These are phyloP conservation scores for Phymorhynchus buccinoides DNA, from an alignment of 1,140 invertebrate species.

Conservation along the genomic window DNA sequence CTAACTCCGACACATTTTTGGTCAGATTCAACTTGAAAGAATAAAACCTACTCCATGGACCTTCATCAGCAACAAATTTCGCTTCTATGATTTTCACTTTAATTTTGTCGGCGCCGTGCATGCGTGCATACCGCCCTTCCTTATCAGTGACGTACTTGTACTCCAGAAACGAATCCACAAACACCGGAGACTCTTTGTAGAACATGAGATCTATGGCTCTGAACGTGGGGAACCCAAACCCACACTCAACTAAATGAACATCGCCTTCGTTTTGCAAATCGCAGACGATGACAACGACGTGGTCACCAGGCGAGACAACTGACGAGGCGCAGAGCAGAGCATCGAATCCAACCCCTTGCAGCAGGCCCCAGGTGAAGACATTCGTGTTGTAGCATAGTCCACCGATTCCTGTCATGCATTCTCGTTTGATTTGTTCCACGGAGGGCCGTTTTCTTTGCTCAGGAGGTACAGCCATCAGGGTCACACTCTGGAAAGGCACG, in stretches of 20 bases:
- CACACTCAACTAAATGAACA: constrained; percentile 44
- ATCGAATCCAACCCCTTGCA: constrained; percentile 43
- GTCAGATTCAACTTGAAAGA: constrained; percentile 14
- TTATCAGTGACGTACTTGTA: constrained; percentile 51
- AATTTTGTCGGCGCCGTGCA: too few relatives aligned
- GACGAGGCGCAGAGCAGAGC: constrained; percentile 38
- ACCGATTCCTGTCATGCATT: constrained; percentile 34
- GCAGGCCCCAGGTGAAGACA: constrained; percentile 43
- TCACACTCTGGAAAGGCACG: constrained; percentile 45
- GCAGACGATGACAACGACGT: constrained; percentile 42
- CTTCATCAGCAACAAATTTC: not conserved
- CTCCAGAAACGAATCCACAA: constrained; percentile 43
- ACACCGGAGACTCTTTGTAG: constrained; percentile 46
- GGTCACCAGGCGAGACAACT: constrained; percentile 44
- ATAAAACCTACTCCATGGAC: constrained; percentile 45
- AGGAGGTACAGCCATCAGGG: constrained; percentile 33
- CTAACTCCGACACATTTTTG: constrained; percentile 39
- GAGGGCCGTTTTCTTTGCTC: constrained; percentile 40
- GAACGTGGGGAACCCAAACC: constrained; percentile 48
- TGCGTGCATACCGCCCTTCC: constrained; percentile 46
- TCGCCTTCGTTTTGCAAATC: constrained; percentile 45
- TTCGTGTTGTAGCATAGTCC: constrained; percentile 50
- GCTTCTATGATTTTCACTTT: constrained; percentile 27
- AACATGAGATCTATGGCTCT: constrained; percentile 45
- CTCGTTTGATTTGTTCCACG: constrained; percentile 42